Evolutionary conservation across 2,113 vertebrate genomes (phyloP).

Genomic region (Macquaria ambigua): DNA sequence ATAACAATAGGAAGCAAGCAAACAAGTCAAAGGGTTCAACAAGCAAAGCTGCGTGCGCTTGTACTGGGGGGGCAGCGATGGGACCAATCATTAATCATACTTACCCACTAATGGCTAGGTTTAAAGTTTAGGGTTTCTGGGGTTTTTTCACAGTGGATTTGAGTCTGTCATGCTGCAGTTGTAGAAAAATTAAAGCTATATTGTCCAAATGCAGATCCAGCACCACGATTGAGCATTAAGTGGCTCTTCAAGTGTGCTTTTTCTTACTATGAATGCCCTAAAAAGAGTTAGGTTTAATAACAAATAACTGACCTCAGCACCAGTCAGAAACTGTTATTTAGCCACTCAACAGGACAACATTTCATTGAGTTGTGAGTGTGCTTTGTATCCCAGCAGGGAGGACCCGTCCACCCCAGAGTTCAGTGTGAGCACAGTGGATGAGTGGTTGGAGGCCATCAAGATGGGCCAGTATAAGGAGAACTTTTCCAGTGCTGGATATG

Average conservation of each 20-base stretch:
- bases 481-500: conserved; percentile 86
- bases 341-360: conserved; percentile 12
- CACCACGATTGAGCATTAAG: conserved; percentile 13
- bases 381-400: conserved; percentile 78
- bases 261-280: not conserved
- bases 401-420: conserved; percentile 85
- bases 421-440: conserved; percentile 85
- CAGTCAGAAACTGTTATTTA: conserved; percentile 17
- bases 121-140: conserved; percentile 32
- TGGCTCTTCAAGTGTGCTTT: conserved; percentile 3
- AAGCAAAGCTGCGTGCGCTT: not conserved
- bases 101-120: conserved; percentile 32
- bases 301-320: not conserved
- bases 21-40: conserved; percentile 18
- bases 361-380: conserved; percentile 52
- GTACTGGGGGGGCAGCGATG: not conserved
- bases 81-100: conserved; percentile 46
- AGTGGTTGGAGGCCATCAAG: conserved; percentile 88
- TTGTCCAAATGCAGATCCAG: conserved; percentile 18
- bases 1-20: conserved; percentile 13
- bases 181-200: conserved; percentile 21
- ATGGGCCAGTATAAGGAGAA: conserved; percentile 89
- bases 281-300: not conserved
- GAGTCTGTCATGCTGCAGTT: conserved; percentile 12
- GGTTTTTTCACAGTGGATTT: conserved; percentile 32